Evolutionary conservation across 2,888 invertebrate genomes (phyloP).

Genomic region (Zaprionus obscuricornis): DNA sequence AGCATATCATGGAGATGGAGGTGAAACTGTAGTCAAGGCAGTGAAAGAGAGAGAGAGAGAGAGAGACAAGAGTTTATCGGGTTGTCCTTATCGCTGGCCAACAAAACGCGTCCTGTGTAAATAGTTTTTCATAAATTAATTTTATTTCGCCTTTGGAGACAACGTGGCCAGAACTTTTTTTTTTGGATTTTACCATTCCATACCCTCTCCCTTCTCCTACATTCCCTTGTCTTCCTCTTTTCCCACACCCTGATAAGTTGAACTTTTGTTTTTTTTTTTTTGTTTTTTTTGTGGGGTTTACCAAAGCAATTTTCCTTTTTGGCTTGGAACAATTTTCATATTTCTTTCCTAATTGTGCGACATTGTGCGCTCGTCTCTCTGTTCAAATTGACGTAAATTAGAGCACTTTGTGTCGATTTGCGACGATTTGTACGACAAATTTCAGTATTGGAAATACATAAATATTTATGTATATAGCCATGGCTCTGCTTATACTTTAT

Average conservation of each 20-base stretch:
- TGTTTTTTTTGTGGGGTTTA: conserved; percentile 15
- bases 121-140: conserved; percentile 80
- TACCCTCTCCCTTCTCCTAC: no score
- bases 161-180: conserved; percentile 43
- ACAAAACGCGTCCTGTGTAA: conserved; percentile 54
- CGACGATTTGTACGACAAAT: conserved; percentile 61
- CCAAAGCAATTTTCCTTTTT: conserved; percentile 43
- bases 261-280: neutral
- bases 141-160: conserved; percentile 72
- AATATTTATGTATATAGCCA: conserved; percentile 66
- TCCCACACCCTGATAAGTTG: no score
- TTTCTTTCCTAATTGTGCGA: conserved; percentile 72
- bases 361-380: conserved; percentile 57
- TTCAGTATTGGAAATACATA: conserved; percentile 61
- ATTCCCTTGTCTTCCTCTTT: no score
- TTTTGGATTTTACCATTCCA: conserved; percentile 5
- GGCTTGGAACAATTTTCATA: conserved; percentile 63
- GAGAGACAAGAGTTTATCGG: conserved; percentile 9
- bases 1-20: no score
- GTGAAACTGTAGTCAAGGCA: neutral
- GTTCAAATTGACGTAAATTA: conserved; percentile 72
- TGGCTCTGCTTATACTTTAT: conserved; percentile 40
- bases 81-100: conserved; percentile 48
- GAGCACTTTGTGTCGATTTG: conserved; percentile 74
- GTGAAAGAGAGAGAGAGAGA: conserved; percentile 6